Evolutionary conservation across 37 sponge, comb jelly and placozoan genomes (phyloP).

Genomic region (Theonella swinhoei): DNA sequence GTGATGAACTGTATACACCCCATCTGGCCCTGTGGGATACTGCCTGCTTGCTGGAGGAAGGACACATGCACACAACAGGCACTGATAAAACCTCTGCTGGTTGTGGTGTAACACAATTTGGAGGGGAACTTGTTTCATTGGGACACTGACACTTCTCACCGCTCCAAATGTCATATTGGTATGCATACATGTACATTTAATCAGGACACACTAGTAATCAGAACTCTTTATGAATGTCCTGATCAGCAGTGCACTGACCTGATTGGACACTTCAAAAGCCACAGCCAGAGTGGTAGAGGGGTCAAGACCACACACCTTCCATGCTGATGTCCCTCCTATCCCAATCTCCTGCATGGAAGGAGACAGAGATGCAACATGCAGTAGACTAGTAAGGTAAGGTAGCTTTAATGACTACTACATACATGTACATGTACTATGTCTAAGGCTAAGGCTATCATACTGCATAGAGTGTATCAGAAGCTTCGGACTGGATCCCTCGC

Average conservation of each 20-base stretch:
- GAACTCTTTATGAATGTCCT: no score
- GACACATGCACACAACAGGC: not conserved
- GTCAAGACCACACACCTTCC: constrained; percentile 91
- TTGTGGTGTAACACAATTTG: no score
- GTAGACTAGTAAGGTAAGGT: not conserved
- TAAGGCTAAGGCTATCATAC: constrained; percentile 62
- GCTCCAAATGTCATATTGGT: no score
- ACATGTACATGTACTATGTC: not conserved
- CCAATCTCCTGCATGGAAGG: constrained; percentile 88
- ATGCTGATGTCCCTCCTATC: constrained; percentile 89
- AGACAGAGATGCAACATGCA: no score
- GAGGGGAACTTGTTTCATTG: no score
- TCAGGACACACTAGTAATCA: no score
- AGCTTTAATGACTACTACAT: not conserved
- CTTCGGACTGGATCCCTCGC: no score
- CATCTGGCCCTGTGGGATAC: constrained; percentile 85
- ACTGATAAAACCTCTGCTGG: no score
- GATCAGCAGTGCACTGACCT: no score
- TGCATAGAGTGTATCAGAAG: no score
- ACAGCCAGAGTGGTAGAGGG: constrained; percentile 83
- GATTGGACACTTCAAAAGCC: constrained; percentile 90
- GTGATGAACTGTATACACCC: constrained; percentile 96
- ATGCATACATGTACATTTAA: no score
- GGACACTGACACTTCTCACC: no score
- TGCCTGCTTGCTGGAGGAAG: constrained; percentile 66